phyloP scores from a whole-genome alignment of 2,113 vertebrate genomes.

The Misgurnus anguillicaudatus region DNA sequence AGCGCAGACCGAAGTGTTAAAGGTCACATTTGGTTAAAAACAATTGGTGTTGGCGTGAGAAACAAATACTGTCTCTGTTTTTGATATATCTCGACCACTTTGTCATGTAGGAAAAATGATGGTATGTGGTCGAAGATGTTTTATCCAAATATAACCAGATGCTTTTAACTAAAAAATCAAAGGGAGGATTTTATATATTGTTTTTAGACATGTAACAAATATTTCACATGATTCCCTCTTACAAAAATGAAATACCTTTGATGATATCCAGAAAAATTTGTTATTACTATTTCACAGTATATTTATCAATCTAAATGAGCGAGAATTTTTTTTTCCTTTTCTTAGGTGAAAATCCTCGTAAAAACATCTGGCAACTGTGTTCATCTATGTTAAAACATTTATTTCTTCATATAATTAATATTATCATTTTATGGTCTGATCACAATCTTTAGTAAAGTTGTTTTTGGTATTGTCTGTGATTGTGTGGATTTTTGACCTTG shows the following conservation, averaged over 20 bases:
- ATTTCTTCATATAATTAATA: too few species aligned
- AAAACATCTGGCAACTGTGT: too few species aligned
- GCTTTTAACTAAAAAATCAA: neutral
- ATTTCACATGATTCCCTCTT: neutral
- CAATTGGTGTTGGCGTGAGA: neutral
- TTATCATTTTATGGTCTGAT: too few species aligned
- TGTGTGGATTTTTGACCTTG: too few species aligned
- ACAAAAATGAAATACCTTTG: neutral
- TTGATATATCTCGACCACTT: neutral
- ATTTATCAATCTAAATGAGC: conserved; percentile 24
- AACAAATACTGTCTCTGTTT: neutral
- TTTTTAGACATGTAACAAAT: neutral
- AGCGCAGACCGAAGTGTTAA: neutral
- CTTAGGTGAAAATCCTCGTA: too few species aligned
- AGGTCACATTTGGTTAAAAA: neutral
- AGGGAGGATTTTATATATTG: neutral
- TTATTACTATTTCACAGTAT: neutral
- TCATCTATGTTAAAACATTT: too few species aligned
- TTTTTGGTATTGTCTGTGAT: too few species aligned
- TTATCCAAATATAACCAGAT: neutral
- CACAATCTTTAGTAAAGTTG: too few species aligned
- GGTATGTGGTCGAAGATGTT: neutral
- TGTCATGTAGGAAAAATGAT: neutral
- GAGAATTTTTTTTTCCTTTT: neutral
- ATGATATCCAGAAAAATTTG: neutral